Percentiles rank a stretch among this genome's conserved stretches.
Evolutionary conservation across 2,113 vertebrate species (phyloP).

Genomic region (Tor tambroides): DNA sequence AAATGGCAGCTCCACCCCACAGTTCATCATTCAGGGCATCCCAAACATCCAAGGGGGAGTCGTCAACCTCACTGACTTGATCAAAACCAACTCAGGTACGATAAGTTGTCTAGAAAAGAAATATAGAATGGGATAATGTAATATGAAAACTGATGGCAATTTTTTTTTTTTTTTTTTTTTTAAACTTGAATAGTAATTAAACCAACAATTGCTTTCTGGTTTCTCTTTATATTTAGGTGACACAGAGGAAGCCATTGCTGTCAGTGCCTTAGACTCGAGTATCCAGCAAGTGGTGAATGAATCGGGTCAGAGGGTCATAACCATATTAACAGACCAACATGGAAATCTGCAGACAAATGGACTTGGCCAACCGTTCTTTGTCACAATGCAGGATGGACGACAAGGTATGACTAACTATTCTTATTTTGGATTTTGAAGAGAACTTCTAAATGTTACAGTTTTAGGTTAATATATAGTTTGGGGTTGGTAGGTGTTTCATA

Average conservation of each 20-base stretch:
- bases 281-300: constrained; percentile 79
- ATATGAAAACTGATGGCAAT: background rate
- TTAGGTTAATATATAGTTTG: background rate
- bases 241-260: constrained; percentile 76
- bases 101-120: background rate
- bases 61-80: constrained; percentile 77
- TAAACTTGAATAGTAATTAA: background rate
- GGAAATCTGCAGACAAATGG: constrained; percentile 79
- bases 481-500: background rate
- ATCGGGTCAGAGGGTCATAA: constrained; percentile 84
- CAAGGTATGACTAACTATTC: constrained; percentile 73
- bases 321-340: constrained; percentile 86
- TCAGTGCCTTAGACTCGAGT: constrained; percentile 73
- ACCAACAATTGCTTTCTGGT: background rate
- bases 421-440: background rate
- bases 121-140: background rate
- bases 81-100: constrained; percentile 77
- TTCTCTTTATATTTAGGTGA: constrained; percentile 61
- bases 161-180: too few species aligned
- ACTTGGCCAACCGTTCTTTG: constrained; percentile 82
- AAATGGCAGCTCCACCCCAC: constrained; percentile 68
- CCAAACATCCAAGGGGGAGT: constrained; percentile 73
- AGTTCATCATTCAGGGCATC: constrained; percentile 81
- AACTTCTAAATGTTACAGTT: background rate
- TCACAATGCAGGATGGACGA: constrained; percentile 87